Base-by-base conservation (phyloP, 2,888 invertebrate species). In the Dryococelus australis region DNA sequence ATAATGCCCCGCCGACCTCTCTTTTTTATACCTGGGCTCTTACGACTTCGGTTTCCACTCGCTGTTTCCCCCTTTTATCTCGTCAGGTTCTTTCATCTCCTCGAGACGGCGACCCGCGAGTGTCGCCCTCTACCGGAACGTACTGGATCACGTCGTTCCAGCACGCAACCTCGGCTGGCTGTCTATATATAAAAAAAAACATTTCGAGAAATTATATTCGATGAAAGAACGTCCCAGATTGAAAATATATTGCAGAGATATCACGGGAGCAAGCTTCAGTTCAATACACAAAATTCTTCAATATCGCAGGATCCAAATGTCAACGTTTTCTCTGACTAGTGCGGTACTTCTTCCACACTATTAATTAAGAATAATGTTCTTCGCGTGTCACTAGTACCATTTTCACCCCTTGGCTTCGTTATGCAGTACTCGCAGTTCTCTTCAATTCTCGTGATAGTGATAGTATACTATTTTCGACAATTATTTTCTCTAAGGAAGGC, bases 21-120 rank as follows among this genome's bases (percentile, higher is more conserved):
- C 43, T n/a, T 65, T 65, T 65, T 65, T 65, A 65, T 65, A 65
- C 65, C 65, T 65, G 65, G n/a, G 24, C 65, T 65, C 65, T 16
- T n/a, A 65, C 65, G 65, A n/a, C 65, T 65, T 65, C 65, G 65
- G 65, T 65, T 65, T 65, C 65, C 65, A 28, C 20, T 83, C 83
- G 83, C 83, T 83, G 9, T 28, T 83, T 83, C 13, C 6, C 35
- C 13, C 83, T 16, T 35, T 83, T 28, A 83, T 83, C 83, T 35
- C 83, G 20, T 28, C 35, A 12, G 35, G 83, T 20, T 65, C 16
- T 65, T 65, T n/a, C 20, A 16, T 65, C 65, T 20, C 65, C n/a
- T 24, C 65, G 65, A n/a, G 65, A 65, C 65, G 65, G n/a, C 10
- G 16, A 65, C 6, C 65, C 4, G 65, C 65, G n/a, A 65, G 24